Conservation (phyloP, 2,888 invertebrate species). For the Syrphus vitripennis region DNA sequence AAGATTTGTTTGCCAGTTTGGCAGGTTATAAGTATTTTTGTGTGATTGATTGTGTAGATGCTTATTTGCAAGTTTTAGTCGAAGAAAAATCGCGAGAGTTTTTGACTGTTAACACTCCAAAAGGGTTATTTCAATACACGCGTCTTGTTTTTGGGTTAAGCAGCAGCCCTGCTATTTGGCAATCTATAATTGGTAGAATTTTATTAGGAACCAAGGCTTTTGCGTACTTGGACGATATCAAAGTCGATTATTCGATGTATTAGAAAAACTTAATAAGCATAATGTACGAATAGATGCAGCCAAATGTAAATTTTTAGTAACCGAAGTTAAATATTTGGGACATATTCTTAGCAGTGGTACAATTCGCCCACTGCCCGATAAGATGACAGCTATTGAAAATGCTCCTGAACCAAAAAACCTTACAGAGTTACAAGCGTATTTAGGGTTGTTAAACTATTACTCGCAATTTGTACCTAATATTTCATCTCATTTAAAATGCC, state of each 20-base stretch:
- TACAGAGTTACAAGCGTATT: not conserved
- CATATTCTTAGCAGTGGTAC: not conserved
- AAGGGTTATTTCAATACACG: slow-evolving; percentile 5
- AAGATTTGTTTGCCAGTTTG: not conserved
- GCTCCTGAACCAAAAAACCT: not conserved
- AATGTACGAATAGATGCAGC: slow-evolving; percentile 36
- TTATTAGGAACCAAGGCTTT: slow-evolving; percentile 5
- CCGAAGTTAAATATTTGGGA: slow-evolving; percentile 8
- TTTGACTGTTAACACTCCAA: not conserved
- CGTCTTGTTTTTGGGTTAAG: slow-evolving; percentile 9
- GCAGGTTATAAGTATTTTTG: not conserved
- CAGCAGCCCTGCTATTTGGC: slow-evolving; percentile 9
- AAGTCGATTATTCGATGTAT: slow-evolving; percentile 15
- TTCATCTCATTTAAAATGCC: not conserved
- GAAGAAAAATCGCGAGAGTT: not conserved
- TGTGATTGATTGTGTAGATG: not conserved
- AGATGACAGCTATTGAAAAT: not conserved
- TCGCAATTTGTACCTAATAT: not conserved
- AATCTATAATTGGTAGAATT: slow-evolving; percentile 7
- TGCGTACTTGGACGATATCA: slow-evolving; percentile 52
- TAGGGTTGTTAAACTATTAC: not conserved
- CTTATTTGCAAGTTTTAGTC: not conserved
- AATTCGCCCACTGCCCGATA: not conserved
- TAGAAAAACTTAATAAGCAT: slow-evolving; percentile 3
- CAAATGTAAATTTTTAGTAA: slow-evolving; percentile 50